Conservation (phyloP, 2,888 invertebrate species). For the Carabus problematicus region DNA sequence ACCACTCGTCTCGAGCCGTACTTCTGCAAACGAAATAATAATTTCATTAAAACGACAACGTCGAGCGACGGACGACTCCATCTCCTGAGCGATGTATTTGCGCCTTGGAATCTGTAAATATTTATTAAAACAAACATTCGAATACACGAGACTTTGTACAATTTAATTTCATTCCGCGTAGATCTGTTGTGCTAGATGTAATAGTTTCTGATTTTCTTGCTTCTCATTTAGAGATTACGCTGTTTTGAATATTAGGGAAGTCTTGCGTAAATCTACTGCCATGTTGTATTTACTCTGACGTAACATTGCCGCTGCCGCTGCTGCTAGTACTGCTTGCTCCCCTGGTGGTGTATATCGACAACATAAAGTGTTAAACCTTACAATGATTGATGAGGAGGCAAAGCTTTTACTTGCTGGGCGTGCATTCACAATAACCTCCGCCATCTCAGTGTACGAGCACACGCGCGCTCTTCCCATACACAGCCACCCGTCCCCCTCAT, state of each 20-base stretch:
- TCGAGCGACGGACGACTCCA: conserved; percentile 27
- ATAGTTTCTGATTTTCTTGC: too few species aligned
- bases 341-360: conserved; percentile 26
- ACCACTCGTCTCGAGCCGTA: conserved; percentile 12
- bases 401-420: conserved; percentile 32
- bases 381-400: conserved; percentile 41
- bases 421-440: neutral
- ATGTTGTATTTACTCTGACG: too few species aligned
- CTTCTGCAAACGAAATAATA: conserved; percentile 43
- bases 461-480: conserved; percentile 7
- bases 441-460: neutral
- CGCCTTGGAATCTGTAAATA: conserved; percentile 39
- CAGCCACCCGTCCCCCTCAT: conserved; percentile 2
- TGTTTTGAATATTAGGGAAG: too few species aligned
- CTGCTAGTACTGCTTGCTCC: too few species aligned
- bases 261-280: too few species aligned
- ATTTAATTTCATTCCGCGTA: conserved; percentile 8
- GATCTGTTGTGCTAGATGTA: neutral
- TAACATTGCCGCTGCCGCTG: too few species aligned
- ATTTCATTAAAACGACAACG: conserved; percentile 42
- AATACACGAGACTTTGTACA: conserved; percentile 21
- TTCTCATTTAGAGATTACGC: too few species aligned
- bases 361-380: conserved; percentile 42
- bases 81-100: conserved; percentile 33
- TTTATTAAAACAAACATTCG: conserved; percentile 33